These are phyloP conservation scores for Drosophila setosimentum DNA, from an alignment of 2,888 invertebrate genomes.

Conservation along the genomic window DNA sequence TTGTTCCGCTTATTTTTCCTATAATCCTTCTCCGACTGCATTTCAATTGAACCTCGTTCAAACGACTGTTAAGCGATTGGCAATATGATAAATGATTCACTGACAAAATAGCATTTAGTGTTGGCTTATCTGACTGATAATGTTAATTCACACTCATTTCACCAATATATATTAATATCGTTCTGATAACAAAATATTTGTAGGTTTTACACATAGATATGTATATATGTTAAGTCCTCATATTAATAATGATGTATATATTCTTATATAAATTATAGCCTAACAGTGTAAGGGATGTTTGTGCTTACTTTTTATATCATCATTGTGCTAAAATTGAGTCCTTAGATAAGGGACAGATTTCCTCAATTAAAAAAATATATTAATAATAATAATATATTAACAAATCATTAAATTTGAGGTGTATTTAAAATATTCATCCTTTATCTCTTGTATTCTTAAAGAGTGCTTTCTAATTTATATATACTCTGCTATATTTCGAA, in stretches of 20 bases:
- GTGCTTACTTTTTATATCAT: background rate
- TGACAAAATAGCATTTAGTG: constrained; percentile 22
- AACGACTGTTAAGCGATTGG: constrained; percentile 32
- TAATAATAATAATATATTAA: no score
- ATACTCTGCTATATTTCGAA: background rate
- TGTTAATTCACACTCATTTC: constrained; percentile 29
- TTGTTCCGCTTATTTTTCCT: background rate
- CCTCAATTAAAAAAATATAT: background rate
- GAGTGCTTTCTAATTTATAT: background rate
- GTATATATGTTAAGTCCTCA: background rate
- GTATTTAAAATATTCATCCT: background rate
- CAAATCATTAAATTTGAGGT: background rate
- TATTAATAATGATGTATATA: background rate
- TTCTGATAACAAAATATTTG: constrained; percentile 27
- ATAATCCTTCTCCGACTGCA: constrained; percentile 21
- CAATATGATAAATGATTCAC: constrained; percentile 22
- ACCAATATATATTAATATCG: constrained; percentile 42
- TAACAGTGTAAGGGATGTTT: background rate
- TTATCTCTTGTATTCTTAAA: background rate
- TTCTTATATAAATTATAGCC: background rate
- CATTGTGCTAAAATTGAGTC: no score
- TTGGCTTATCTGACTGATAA: constrained; percentile 50
- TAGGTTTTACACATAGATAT: background rate
- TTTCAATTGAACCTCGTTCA: constrained; percentile 16
- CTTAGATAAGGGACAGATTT: background rate